Base-by-base conservation (phyloP, 2,113 vertebrate species). In the Ictalurus punctatus region DNA sequence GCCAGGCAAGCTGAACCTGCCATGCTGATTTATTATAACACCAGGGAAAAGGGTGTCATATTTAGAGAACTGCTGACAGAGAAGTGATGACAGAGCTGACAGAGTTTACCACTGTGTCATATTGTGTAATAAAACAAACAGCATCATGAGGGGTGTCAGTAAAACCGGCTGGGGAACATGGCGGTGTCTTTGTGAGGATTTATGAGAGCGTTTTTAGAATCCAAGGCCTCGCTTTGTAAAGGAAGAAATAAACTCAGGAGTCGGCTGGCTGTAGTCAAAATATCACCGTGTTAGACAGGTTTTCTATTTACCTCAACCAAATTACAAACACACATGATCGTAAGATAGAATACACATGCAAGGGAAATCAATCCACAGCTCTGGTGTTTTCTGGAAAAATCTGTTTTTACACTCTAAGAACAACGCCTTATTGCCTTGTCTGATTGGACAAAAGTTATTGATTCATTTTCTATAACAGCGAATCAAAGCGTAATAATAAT, bases 61-160 rank as follows among this genome's bases (percentile, higher is more conserved):
- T 85, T 85, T 69, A 54, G 63, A 48, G 83, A 85, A 85, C 63
- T 52, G 83, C 44, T 85, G 83, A 17, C 83, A 54, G 83, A 34
- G 63, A 85, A 85, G 83, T 69, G 83, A 85, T 85, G 83, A 69
- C 63, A 69, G 69, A 85, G 63, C 63, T 85, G 83, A 85, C 83
- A 85, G 83, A 69, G 83, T 85, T 85, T 85, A 69, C 83, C 61
- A n/a, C 83, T 54, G 63, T 84, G 61, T 54, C 44, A 23, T 85
- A 85, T 54, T 69, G 83, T 69, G 83, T 85, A 69, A 85, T 85
- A 85, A 85, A 85, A 85, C 83, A 85, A 85, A 85, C 83, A 23
- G 83, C 83, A 69, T 85, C 44, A 69, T 85, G 63, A 85, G 83
- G 63, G 83, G 63, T 85, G 83, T 69, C 83, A 30, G 83, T 85